Conservation (phyloP, 2,797 vertebrate genomes). For the Oophaga sylvatica region DNA sequence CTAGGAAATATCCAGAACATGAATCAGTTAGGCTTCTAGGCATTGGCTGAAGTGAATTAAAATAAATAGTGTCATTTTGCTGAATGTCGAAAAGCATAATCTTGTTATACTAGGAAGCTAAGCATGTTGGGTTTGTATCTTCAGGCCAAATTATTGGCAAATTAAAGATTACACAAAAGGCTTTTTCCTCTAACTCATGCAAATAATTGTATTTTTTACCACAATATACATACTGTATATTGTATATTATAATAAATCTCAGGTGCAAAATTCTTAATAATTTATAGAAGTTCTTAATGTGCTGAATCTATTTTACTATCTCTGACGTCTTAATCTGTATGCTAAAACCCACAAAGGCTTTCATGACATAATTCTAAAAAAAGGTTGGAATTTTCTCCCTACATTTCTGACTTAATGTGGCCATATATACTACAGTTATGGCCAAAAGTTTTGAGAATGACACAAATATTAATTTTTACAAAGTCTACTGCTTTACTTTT, state of each 20-base stretch:
- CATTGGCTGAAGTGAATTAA: constrained; percentile 53
- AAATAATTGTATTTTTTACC: background rate
- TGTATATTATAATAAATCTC: background rate
- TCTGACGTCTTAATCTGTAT: background rate
- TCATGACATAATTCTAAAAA: background rate
- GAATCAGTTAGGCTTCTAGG: constrained; percentile 45
- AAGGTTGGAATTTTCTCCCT: background rate
- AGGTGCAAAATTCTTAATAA: background rate
- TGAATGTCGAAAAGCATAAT: constrained; percentile 50
- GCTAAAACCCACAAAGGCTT: background rate
- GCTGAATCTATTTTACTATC: background rate
- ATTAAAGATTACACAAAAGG: constrained; percentile 30
- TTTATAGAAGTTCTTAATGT: background rate
- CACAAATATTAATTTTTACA: no score
- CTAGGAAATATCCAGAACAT: constrained; percentile 11
- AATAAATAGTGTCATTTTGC: constrained; percentile 52
- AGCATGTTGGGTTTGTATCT: constrained; percentile 38
- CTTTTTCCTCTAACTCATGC: background rate
- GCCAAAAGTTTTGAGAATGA: no score
- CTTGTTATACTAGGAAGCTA: constrained; percentile 56
- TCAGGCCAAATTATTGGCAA: constrained; percentile 50
- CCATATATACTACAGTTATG: no score
- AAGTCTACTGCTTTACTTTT: no score
- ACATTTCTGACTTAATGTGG: no score
- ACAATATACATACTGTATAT: background rate